Percentiles rank a stretch among this genome's conserved stretches.
phyloP scores from a whole-genome alignment of 1,140 invertebrate species.

The Drosophila quadrilineata region DNA sequence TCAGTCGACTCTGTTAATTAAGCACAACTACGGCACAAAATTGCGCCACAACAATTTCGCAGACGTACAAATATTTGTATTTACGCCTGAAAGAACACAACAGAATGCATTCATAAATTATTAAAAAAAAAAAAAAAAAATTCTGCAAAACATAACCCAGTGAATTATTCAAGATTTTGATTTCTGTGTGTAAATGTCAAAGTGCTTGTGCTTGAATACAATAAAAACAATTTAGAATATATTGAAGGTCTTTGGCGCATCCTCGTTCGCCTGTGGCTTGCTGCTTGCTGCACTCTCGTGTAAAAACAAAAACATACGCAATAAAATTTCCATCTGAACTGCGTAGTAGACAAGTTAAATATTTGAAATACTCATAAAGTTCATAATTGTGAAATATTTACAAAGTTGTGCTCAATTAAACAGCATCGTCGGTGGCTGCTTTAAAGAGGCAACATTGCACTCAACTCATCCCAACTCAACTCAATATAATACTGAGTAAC shows the following conservation, averaged over 20 bases:
- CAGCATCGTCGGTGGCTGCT: background rate
- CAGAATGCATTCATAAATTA: background rate
- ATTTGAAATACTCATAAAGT: background rate
- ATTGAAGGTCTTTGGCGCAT: constrained; percentile 32
- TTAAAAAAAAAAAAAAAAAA: background rate
- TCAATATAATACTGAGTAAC: constrained; percentile 7
- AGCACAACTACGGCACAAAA: constrained; percentile 61
- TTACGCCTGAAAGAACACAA: constrained; percentile 18
- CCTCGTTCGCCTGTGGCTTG: constrained; percentile 25
- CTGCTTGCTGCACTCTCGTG: constrained; percentile 38
- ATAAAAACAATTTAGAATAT: constrained; percentile 6
- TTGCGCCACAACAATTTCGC: constrained; percentile 35
- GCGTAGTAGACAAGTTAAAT: constrained; percentile 44
- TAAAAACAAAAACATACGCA: constrained; percentile 41
- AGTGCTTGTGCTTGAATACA: background rate
- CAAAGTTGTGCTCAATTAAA: too few relatives aligned
- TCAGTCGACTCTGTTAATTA: constrained; percentile 72
- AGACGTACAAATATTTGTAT: constrained; percentile 15
- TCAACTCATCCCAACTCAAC: too few relatives aligned
- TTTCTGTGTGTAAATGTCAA: too few relatives aligned
- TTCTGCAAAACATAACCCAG: background rate
- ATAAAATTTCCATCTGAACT: constrained; percentile 39
- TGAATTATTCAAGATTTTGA: background rate
- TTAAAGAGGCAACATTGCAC: background rate
- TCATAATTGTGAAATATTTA: constrained; percentile 17